Percentiles rank a stretch among this genome's conserved stretches.
Evolutionary conservation across 2,888 invertebrate species (phyloP).

Genomic region (Drosophila formosana): DNA sequence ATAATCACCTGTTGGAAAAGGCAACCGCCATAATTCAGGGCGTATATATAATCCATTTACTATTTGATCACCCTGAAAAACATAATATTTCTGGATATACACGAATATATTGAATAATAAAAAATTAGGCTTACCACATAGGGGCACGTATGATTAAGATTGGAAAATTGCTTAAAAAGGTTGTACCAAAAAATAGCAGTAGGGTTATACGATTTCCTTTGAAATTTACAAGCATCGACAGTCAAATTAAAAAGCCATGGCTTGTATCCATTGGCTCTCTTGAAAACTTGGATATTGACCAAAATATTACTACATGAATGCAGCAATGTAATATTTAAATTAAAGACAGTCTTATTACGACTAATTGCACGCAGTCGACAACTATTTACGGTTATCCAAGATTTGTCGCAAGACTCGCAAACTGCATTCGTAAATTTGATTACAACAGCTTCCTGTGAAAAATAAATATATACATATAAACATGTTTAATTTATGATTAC

Average conservation of each 20-base stretch:
- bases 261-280: constrained; percentile 37
- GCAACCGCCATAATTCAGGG: background rate
- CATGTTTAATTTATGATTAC: too few species aligned
- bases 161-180: constrained; percentile 5
- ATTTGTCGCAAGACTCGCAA: constrained; percentile 13
- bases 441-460: background rate
- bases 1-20: constrained; percentile 43
- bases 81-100: too few species aligned
- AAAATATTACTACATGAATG: background rate
- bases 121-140: constrained; percentile 12
- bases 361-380: constrained; percentile 31
- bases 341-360: constrained; percentile 12
- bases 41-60: background rate
- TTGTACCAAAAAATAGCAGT: background rate
- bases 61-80: constrained; percentile 2
- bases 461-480: too few species aligned
- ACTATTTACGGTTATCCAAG: constrained; percentile 6
- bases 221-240: constrained; percentile 18
- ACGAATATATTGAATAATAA: too few species aligned
- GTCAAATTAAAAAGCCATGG: constrained; percentile 23
- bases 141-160: constrained; percentile 36
- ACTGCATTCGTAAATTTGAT: constrained; percentile 20
- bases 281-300: background rate
- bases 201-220: constrained; percentile 18
- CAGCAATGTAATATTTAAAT: constrained; percentile 13